Evolutionary conservation across 2,888 invertebrate genomes (phyloP).

Genomic region (Cryptops parisi): DNA sequence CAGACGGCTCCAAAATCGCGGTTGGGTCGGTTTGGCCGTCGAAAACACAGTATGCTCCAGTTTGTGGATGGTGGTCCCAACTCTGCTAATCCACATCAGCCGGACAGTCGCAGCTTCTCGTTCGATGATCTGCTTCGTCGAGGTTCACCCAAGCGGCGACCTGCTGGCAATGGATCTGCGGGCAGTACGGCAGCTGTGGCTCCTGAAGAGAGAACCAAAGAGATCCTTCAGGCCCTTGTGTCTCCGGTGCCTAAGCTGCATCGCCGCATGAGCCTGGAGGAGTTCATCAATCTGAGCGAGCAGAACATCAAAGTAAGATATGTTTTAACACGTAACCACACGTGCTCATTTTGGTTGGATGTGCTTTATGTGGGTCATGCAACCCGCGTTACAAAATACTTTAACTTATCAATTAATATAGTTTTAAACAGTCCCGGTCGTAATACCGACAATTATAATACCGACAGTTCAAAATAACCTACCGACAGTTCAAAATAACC

Average conservation of each 20-base stretch:
- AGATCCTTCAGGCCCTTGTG: slow-evolving; percentile 61
- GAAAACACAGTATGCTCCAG: slow-evolving; percentile 73
- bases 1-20: slow-evolving; percentile 43
- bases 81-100: not conserved
- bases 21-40: slow-evolving; percentile 69
- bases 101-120: slow-evolving; percentile 17
- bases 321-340: no score
- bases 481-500: no score
- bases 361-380: no score
- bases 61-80: no score
- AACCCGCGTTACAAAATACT: no score
- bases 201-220: slow-evolving; percentile 50
- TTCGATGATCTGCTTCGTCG: slow-evolving; percentile 21
- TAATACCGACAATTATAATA: no score
- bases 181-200: slow-evolving; percentile 1
- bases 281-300: slow-evolving; percentile 58
- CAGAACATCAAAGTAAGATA: slow-evolving; percentile 30
- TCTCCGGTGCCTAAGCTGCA: slow-evolving; percentile 36
- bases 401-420: no score
- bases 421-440: no score
- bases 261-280: slow-evolving; percentile 52
- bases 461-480: no score
- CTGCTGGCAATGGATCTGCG: not conserved
- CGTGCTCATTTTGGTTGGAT: no score
- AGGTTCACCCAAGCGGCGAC: not conserved